A percentile compares a stretch with the other conserved stretches of the same genome.
Conservation (phyloP, 2,113 vertebrate genomes). For the Nycticebus coucang region DNA sequence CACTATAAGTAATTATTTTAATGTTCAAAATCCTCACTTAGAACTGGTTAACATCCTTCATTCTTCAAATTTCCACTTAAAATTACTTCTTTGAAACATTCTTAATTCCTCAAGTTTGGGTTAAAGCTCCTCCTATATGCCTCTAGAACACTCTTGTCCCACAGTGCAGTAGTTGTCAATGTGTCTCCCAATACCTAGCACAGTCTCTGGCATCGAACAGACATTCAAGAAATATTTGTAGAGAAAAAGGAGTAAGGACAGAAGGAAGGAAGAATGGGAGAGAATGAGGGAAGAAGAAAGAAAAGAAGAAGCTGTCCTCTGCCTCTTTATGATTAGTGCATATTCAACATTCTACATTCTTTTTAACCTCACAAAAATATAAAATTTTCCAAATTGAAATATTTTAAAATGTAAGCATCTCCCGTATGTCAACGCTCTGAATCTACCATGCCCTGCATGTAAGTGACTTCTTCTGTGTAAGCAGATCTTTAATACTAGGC, state of each 20-base stretch:
- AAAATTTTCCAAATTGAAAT: neutral
- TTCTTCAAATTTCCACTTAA: constrained; percentile 32
- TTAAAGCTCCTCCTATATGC: neutral
- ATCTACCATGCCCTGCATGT: neutral
- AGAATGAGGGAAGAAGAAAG: neutral
- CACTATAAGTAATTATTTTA: neutral
- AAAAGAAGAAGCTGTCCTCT: neutral
- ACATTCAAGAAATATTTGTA: neutral
- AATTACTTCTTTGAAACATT: neutral
- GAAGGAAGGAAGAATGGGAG: neutral
- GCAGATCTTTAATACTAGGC: neutral
- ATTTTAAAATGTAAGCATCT: neutral
- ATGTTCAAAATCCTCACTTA: neutral
- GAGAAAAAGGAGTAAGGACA: neutral
- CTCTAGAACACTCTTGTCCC: neutral
- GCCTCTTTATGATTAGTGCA: neutral
- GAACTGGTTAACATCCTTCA: neutral
- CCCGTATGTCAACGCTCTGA: neutral
- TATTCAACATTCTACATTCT: neutral
- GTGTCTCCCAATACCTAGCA: neutral
- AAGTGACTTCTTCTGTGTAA: neutral
- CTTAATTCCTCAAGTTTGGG: neutral
- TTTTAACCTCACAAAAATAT: constrained; percentile 15
- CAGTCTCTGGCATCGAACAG: neutral
- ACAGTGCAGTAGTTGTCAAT: neutral